Percentiles rank a stretch among this genome's conserved stretches.
Conservation (phyloP, 2,888 invertebrate species). For the Lasioglossum leucozonium region DNA sequence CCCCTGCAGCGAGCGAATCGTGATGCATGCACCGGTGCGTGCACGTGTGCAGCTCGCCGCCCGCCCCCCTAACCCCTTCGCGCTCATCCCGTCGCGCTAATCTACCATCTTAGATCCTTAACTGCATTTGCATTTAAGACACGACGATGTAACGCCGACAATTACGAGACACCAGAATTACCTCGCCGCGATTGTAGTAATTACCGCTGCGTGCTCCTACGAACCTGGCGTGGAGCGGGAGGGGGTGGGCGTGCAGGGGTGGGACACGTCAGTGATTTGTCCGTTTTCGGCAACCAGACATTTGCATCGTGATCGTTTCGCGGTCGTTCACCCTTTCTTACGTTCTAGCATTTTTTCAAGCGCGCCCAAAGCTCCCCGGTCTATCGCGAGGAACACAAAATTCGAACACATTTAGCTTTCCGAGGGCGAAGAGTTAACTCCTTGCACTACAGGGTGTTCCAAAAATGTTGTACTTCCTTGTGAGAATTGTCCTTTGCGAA, state of each 20-base stretch:
- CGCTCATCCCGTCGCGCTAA: conserved; percentile 48
- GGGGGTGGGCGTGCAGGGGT: conserved; percentile 22
- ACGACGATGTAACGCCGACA: conserved; percentile 71
- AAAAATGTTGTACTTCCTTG: neutral
- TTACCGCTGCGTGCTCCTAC: conserved; percentile 63
- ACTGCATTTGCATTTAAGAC: conserved; percentile 72
- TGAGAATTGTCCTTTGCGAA: too few species aligned
- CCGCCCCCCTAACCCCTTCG: neutral
- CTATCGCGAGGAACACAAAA: neutral
- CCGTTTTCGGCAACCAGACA: conserved; percentile 70
- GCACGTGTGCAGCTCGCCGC: conserved; percentile 9
- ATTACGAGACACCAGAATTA: conserved; percentile 74
- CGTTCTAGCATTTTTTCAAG: neutral
- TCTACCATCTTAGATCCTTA: conserved; percentile 72
- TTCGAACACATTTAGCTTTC: neutral
- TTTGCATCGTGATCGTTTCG: conserved; percentile 61
- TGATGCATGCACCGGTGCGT: conserved; percentile 44
- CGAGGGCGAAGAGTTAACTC: neutral
- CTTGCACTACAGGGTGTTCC: neutral
- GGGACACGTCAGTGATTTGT: conserved; percentile 66
- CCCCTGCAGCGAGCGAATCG: conserved; percentile 38
- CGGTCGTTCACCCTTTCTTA: conserved; percentile 23
- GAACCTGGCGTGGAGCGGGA: neutral
- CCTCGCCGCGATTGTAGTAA: conserved; percentile 70
- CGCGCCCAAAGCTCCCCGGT: neutral